These are phyloP conservation scores for Bruchidius siliquastri DNA, from an alignment of 2,888 invertebrate genomes.

Conservation along the genomic window DNA sequence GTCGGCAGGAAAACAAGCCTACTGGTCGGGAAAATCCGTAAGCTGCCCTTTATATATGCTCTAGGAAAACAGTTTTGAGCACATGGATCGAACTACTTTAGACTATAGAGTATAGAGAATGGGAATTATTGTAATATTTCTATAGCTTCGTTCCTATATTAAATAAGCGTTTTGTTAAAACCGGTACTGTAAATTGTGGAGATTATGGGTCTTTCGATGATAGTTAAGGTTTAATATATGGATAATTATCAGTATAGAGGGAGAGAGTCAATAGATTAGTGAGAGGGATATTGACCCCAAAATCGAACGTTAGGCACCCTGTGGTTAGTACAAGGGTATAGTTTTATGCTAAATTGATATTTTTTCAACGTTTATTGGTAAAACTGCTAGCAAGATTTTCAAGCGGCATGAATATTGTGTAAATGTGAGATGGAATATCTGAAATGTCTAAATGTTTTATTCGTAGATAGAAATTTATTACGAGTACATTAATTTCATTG, in stretches of 20 bases:
- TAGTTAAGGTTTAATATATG: neutral
- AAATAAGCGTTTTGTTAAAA: neutral
- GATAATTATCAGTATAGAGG: neutral
- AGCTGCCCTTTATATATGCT: conserved; percentile 21
- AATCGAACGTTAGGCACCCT: conserved; percentile 8
- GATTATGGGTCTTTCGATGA: neutral
- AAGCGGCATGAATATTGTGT: neutral
- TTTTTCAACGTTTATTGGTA: neutral
- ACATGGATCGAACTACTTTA: neutral
- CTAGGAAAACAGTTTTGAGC: neutral
- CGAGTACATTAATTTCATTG: too few species aligned
- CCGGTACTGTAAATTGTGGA: neutral
- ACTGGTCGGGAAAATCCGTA: neutral
- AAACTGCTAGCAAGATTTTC: neutral
- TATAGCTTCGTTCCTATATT: neutral
- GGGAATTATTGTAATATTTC: neutral
- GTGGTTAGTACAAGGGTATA: conserved; percentile 24
- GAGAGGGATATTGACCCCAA: conserved; percentile 18
- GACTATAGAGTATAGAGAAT: neutral
- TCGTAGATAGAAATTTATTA: too few species aligned
- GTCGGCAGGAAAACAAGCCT: conserved; percentile 15
- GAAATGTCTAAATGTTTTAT: neutral
- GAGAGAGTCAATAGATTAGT: neutral
- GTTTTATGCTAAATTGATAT: conserved; percentile 27
- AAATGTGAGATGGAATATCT: neutral